A percentile compares a stretch with the other conserved stretches of the same genome.
Evolutionary conservation across 2,113 vertebrate species (phyloP).

Genomic region (Hemichromis elongatus): DNA sequence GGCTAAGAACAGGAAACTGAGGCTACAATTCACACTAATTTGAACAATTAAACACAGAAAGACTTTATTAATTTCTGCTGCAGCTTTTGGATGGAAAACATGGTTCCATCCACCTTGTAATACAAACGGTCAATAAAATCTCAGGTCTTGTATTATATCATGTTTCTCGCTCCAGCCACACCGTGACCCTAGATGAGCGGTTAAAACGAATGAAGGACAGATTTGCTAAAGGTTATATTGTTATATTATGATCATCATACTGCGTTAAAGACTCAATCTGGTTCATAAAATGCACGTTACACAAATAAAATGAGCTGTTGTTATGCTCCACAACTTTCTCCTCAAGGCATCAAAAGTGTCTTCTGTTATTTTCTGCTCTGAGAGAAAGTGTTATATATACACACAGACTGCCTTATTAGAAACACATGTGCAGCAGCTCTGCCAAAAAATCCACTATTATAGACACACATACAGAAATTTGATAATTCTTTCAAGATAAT

Average conservation of each 20-base stretch:
- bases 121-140: background rate
- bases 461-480: background rate
- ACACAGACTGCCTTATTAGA: background rate
- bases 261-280: background rate
- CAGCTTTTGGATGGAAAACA: background rate
- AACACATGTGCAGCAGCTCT: background rate
- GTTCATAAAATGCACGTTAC: background rate
- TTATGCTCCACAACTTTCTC: background rate
- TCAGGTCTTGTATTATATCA: background rate
- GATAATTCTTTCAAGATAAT: background rate
- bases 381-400: background rate
- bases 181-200: background rate
- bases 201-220: background rate
- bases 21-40: background rate
- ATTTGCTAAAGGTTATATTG: background rate
- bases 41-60: background rate
- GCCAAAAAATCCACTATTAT: background rate
- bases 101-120: background rate
- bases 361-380: background rate
- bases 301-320: fast-evolving
- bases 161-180: background rate
- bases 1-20: background rate
- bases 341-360: background rate
- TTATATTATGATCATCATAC: too few relatives aligned
- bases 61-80: background rate